These are phyloP conservation scores for Aegotheles bennettii DNA, from an alignment of 2,113 vertebrate species.

Conservation along the genomic window DNA sequence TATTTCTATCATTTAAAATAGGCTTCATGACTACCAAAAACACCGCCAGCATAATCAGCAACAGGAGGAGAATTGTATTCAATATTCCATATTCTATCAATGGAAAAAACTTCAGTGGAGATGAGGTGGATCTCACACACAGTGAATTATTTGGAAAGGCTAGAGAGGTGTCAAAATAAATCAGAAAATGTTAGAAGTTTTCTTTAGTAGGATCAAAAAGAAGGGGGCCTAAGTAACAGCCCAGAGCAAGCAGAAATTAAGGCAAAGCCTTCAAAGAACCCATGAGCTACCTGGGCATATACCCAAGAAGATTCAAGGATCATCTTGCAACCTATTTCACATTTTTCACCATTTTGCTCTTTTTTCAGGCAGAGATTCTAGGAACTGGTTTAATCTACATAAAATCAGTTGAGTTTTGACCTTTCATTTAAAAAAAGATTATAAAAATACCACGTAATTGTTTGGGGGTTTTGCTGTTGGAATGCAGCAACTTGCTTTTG, in stretches of 20 bases:
- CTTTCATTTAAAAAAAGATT: background rate
- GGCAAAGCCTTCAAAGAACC: background rate
- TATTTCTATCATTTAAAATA: background rate
- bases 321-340: background rate
- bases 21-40: background rate
- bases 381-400: background rate
- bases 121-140: background rate
- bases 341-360: background rate
- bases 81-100: background rate
- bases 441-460: background rate
- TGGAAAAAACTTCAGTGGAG: background rate
- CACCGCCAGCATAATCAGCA: background rate
- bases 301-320: background rate
- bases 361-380: background rate
- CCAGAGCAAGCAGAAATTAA: background rate
- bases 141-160: background rate
- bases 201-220: background rate
- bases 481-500: background rate
- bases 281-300: background rate
- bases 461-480: background rate
- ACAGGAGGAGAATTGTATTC: background rate
- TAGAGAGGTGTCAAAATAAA: background rate
- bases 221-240: background rate
- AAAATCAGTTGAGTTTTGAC: background rate
- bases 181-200: background rate